These are phyloP conservation scores for Perizoma affinitatum DNA, from an alignment of 2,888 invertebrate species.

Conservation along the genomic window DNA sequence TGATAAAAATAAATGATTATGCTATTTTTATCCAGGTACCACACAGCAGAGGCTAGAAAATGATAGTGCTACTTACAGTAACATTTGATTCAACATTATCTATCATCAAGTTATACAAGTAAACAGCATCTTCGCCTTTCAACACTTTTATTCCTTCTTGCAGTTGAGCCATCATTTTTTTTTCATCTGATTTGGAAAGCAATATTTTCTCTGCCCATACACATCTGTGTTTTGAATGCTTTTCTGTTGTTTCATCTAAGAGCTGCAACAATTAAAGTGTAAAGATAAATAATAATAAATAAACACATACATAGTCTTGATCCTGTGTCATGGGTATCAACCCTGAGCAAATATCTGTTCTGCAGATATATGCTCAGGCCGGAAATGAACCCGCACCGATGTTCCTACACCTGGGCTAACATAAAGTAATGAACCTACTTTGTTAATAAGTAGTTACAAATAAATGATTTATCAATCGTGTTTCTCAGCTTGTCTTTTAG, in stretches of 20 bases:
- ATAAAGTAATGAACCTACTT: too few species aligned
- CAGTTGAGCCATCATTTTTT: slow-evolving; percentile 59
- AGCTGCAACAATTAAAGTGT: slow-evolving; percentile 54
- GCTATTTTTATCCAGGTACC: too few species aligned
- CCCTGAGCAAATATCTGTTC: too few species aligned
- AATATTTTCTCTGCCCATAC: slow-evolving; percentile 70
- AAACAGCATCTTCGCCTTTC: slow-evolving; percentile 58
- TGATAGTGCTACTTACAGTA: slow-evolving; percentile 57
- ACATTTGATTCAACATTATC: slow-evolving; percentile 61
- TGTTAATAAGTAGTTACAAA: too few species aligned
- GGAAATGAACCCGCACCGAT: too few species aligned
- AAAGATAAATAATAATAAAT: neutral
- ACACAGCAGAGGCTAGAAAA: neutral
- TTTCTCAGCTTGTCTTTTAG: too few species aligned
- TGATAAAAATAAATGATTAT: too few species aligned
- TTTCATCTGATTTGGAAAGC: slow-evolving; percentile 62
- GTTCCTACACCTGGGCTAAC: too few species aligned
- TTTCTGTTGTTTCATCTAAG: slow-evolving; percentile 58
- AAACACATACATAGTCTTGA: too few species aligned
- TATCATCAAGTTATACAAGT: slow-evolving; percentile 65
- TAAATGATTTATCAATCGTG: too few species aligned
- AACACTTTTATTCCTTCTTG: slow-evolving; percentile 64
- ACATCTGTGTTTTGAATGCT: slow-evolving; percentile 54
- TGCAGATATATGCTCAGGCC: too few species aligned
- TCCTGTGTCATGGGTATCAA: too few species aligned